A percentile compares a stretch with the other conserved stretches of the same genome.
Evolutionary conservation across 2,797 vertebrate genomes (phyloP).

Genomic region (Adelosebastes latens): DNA sequence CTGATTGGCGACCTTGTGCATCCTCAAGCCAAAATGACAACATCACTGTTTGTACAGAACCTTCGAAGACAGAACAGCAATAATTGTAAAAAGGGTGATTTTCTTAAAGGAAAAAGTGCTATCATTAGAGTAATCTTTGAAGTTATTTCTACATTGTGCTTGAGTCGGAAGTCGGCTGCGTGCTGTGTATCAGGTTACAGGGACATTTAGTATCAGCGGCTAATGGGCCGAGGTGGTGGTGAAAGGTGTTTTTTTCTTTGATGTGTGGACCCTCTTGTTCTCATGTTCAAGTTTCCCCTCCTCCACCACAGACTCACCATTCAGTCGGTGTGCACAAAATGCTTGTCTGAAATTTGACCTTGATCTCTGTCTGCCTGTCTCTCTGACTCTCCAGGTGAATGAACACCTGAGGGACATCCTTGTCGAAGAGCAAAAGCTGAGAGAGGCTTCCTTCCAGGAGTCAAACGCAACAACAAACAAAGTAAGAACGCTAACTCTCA

Average conservation of each 20-base stretch:
- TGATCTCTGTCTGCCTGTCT: not conserved
- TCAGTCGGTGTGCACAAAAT: conserved; percentile 28
- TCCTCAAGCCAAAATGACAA: not conserved
- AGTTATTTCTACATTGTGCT: not conserved
- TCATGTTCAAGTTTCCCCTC: conserved; percentile 12
- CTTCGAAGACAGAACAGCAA: not conserved
- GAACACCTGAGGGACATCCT: conserved; percentile 94
- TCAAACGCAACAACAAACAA: conserved; percentile 75
- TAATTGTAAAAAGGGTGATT: rapidly evolving
- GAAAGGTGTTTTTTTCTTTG: conserved; percentile 7
- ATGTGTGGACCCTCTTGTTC: conserved; percentile 19
- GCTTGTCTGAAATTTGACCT: conserved; percentile 44
- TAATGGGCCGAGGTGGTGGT: conserved; percentile 7
- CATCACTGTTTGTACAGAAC: conserved; percentile 23
- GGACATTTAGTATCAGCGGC: not conserved
- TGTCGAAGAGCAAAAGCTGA: conserved; percentile 90
- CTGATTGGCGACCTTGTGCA: not conserved
- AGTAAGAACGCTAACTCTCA: conserved; percentile 76
- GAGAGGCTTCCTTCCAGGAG: conserved; percentile 82
- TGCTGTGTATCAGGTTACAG: conserved; percentile 18
- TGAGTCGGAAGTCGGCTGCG: not conserved
- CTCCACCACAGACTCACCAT: conserved; percentile 34
- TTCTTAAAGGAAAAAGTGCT: not conserved
- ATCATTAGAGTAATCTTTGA: not conserved
- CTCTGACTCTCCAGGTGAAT: conserved; percentile 85